These are phyloP conservation scores for Carcinoscorpius rotundicauda DNA, from an alignment of 1,140 invertebrate species.

Conservation along the genomic window DNA sequence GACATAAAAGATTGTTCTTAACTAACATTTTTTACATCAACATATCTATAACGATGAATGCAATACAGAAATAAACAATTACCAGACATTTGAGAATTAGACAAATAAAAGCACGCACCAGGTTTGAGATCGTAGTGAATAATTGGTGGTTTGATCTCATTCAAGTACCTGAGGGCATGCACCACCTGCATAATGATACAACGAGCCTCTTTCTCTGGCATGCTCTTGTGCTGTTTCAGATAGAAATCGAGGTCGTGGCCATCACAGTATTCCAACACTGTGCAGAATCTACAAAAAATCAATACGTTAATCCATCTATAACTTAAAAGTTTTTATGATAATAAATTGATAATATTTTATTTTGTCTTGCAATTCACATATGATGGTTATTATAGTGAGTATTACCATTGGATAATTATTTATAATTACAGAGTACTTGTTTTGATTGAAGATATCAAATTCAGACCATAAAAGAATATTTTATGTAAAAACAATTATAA, in stretches of 20 bases:
- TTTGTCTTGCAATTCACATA: too few relatives aligned
- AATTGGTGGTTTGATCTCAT: conserved; percentile 98
- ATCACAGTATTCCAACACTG: conserved; percentile 99
- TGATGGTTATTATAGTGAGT: too few relatives aligned
- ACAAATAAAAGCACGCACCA: conserved; percentile 39
- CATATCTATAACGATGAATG: neutral
- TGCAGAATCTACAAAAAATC: conserved; percentile 61
- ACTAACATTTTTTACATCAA: neutral
- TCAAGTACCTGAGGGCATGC: conserved; percentile 96
- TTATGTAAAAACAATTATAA: too few relatives aligned
- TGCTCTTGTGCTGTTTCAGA: conserved; percentile 97
- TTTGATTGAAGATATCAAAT: too few relatives aligned
- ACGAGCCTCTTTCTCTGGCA: conserved; percentile 95
- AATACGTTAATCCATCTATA: too few relatives aligned
- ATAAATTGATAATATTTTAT: too few relatives aligned
- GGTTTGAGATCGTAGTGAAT: conserved; percentile 99
- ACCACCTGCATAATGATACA: conserved; percentile 96
- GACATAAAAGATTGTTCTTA: too few relatives aligned
- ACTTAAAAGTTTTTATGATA: too few relatives aligned
- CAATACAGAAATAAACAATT: conserved; percentile 1
- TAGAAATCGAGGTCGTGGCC: conserved; percentile 99
- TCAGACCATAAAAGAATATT: too few relatives aligned
- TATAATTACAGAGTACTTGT: too few relatives aligned
- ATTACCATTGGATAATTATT: too few relatives aligned
- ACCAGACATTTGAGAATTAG: neutral